Conservation (phyloP, 2,113 vertebrate genomes). For the Pheucticus melanocephalus region DNA sequence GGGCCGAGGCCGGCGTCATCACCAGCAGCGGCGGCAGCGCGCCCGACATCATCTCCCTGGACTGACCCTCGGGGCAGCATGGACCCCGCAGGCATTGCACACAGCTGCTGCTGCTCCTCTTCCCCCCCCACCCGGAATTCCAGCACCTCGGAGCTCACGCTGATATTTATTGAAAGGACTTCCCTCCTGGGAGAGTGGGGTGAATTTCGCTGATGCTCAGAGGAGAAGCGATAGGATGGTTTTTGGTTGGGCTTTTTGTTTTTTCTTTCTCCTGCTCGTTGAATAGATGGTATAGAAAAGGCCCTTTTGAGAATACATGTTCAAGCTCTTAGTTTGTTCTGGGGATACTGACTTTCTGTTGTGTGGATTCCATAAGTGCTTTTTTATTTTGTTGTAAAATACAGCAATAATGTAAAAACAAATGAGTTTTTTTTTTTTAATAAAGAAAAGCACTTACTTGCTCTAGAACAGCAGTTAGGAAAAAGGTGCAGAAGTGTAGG, state of each 20-base stretch:
- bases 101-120: not conserved
- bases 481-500: not conserved
- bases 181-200: not conserved
- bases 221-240: not conserved
- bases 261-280: not conserved
- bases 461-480: not conserved
- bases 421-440: not conserved
- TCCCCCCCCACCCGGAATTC: not conserved
- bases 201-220: not conserved
- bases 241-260: not conserved
- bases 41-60: slow-evolving; percentile 92
- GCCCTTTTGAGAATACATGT: not conserved
- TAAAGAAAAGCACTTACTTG: slow-evolving; percentile 52
- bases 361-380: slow-evolving; percentile 19
- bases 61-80: slow-evolving; percentile 69
- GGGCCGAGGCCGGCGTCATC: slow-evolving; percentile 81
- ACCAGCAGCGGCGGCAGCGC: slow-evolving; percentile 73
- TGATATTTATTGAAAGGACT: slow-evolving; percentile 74
- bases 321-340: not conserved
- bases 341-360: slow-evolving; percentile 21
- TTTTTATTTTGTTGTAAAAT: slow-evolving; percentile 53
- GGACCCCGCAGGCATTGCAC: slow-evolving; percentile 17
- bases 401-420: slow-evolving; percentile 78
- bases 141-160: slow-evolving; percentile 11
- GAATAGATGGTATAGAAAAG: not conserved